phyloP scores from a whole-genome alignment of 1,140 invertebrate genomes.

The Ridgeia piscesae region DNA sequence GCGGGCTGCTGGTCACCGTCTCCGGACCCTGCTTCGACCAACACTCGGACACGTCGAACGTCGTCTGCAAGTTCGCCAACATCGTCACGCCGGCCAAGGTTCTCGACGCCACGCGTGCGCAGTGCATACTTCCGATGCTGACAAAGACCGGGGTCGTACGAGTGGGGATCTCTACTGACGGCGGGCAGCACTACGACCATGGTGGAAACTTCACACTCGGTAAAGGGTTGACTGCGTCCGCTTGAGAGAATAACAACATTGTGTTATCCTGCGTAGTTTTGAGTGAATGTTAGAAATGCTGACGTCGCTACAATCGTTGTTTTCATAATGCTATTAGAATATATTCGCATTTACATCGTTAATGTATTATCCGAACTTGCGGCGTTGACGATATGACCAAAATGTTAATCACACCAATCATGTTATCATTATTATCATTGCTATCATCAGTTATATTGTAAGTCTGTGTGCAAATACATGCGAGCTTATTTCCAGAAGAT shows the following conservation, averaged over 20 bases:
- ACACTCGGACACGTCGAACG: not conserved
- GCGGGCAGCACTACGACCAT: not conserved
- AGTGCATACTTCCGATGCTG: not conserved
- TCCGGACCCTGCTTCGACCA: not conserved
- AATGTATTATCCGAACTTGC: not conserved
- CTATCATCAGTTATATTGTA: not conserved
- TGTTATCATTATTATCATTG: not conserved
- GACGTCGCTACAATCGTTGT: not conserved
- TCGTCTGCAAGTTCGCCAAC: not conserved
- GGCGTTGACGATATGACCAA: not conserved
- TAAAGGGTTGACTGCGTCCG: not conserved
- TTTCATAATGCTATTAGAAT: not conserved
- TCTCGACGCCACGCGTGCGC: not conserved
- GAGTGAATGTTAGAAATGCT: not conserved
- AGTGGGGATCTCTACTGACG: not conserved
- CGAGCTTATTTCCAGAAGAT: not conserved
- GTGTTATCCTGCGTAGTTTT: too few relatives aligned
- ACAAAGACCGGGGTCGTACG: not conserved
- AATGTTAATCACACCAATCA: not conserved
- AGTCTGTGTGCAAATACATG: not conserved
- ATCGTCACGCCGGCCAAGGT: not conserved
- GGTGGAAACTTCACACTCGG: not conserved
- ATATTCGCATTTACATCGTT: not conserved
- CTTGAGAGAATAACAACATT: not conserved
- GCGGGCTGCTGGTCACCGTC: not conserved